Conservation (phyloP, 1,140 invertebrate genomes). For the Eueides isabella region DNA sequence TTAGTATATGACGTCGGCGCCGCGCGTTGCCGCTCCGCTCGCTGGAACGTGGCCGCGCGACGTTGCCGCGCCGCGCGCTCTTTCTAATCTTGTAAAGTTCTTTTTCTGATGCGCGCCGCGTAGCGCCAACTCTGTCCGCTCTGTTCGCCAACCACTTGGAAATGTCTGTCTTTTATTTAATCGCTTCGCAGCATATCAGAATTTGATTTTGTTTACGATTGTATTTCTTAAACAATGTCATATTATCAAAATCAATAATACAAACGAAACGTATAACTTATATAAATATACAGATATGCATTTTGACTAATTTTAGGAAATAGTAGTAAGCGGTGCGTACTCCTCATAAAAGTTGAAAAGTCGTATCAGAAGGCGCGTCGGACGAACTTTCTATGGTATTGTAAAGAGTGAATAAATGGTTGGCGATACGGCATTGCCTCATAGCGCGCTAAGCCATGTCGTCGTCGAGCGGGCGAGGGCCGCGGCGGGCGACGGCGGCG, state of each 20-base stretch:
- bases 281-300: neutral
- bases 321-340: constrained; percentile 13
- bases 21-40: constrained; percentile 71
- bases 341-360: constrained; percentile 67
- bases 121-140: constrained; percentile 76
- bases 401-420: constrained; percentile 68
- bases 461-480: constrained; percentile 53
- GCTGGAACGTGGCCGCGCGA: constrained; percentile 74
- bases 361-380: constrained; percentile 71
- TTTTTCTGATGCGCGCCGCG: constrained; percentile 81
- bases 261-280: neutral
- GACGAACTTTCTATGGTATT: constrained; percentile 81
- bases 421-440: constrained; percentile 76
- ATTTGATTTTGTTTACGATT: neutral
- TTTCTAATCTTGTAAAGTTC: constrained; percentile 82
- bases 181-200: constrained; percentile 23
- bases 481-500: constrained; percentile 44
- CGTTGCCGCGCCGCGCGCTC: constrained; percentile 77
- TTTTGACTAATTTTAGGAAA: neutral
- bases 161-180: constrained; percentile 78
- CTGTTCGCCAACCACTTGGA: constrained; percentile 78
- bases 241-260: neutral
- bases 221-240: neutral
- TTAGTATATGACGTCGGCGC: constrained; percentile 80
- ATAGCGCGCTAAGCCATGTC: constrained; percentile 69